Evolutionary conservation across 1,140 invertebrate species (phyloP), one percentile per base, ranked within the genome.

Genomic region (Pseudoatta argentina): DNA sequence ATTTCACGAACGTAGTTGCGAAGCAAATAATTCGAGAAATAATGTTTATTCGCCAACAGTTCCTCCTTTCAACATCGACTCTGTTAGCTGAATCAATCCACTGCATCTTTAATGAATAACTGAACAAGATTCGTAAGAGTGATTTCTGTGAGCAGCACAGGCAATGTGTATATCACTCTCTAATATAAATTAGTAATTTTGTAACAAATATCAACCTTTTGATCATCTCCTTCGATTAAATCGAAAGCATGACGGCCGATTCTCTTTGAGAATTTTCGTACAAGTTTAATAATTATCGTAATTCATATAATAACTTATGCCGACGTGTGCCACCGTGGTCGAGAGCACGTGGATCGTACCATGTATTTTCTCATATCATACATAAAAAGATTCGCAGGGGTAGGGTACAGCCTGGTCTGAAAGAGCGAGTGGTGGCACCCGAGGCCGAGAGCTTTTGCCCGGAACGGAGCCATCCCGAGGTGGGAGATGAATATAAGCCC

Each of bases 401-500:
- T 53, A 73, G 14, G 30, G 27, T 16, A 53, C 39, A 44, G 21
- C 34, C 34, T 16, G 14, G 5, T 7, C 21, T 30, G 73, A 14
- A 2, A 51, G 66, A 27, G 7, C 34, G 0, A 39, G 64, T 14
- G 61, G 72, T 64, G 10, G 79, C 57, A 64, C 39, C 61, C 78
- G 87, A 89, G 78, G 79, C 77, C 72, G 86, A 64, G 67, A 88
- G 88, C 91, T 89, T 91, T 89, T 85, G 89, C 85, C 87, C 87
- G 91, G 89, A 92, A 93, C 91, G 91, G 87, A 85, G 77, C 85
- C 75, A 78, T n/a, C 14, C 51, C 63, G 72, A 69, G 92, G 95
- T 95, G 95, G 95, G 95, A 95, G 95, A 93, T 92, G 93, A 88
- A 95, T 95, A 95, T 95, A 95, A 95, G 92, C 91, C 93, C 94